Evolutionary conservation across 2,113 vertebrate species (phyloP).

Genomic region (Dissostichus mawsoni): DNA sequence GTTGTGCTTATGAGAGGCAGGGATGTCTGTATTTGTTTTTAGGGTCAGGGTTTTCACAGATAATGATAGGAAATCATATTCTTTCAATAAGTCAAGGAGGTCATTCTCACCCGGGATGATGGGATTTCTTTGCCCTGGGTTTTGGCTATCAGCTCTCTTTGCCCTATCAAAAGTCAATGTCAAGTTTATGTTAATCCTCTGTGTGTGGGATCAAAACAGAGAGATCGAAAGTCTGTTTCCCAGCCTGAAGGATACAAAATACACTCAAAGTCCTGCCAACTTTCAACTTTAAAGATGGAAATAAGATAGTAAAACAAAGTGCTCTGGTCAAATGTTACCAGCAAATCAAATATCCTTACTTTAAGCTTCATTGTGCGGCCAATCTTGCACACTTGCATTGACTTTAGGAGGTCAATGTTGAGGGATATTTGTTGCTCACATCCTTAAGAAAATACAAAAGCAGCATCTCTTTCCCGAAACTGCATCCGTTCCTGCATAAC

Average conservation of each 20-base stretch:
- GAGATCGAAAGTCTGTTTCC: no score
- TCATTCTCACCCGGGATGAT: neutral
- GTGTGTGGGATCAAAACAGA: no score
- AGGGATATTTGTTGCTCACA: neutral
- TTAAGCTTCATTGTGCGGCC: neutral
- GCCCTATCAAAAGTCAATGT: neutral
- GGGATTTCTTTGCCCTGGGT: neutral
- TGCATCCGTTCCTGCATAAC: no score
- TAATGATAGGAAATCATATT: neutral
- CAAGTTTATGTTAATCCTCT: no score
- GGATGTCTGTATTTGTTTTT: conserved; percentile 56
- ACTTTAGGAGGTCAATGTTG: neutral
- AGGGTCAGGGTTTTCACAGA: conserved; percentile 22
- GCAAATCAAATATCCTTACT: no score
- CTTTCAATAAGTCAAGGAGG: neutral
- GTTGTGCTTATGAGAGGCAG: conserved; percentile 43
- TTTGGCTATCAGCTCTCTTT: neutral
- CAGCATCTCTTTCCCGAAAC: neutral
- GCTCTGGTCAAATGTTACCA: no score
- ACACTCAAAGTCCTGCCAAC: no score
- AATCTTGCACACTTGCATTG: neutral
- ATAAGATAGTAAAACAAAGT: neutral
- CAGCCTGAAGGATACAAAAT: no score
- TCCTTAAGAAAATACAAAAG: neutral
- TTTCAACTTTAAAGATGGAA: no score